phyloP scores from a whole-genome alignment of 2,797 vertebrate genomes.

The Myiotriccus ornatus region DNA sequence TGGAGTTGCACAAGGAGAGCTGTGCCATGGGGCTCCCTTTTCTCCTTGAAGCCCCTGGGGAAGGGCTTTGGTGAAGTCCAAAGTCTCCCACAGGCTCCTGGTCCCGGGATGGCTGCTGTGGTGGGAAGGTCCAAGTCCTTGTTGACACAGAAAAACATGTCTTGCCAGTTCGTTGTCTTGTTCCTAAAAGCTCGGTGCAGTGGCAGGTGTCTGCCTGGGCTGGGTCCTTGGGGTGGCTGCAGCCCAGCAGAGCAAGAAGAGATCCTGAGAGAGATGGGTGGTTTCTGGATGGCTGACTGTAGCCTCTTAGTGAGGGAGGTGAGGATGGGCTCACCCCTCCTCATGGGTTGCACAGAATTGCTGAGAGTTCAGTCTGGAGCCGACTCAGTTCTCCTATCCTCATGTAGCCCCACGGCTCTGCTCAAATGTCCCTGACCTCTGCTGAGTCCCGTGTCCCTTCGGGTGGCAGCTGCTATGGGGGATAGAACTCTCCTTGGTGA shows the following conservation, averaged over 20 bases:
- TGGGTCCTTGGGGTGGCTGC: not conserved
- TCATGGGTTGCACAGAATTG: not conserved
- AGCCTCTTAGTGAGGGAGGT: not conserved
- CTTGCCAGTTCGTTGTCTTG: conserved; percentile 27
- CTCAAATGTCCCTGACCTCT: not conserved
- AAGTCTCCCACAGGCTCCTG: not conserved
- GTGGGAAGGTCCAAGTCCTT: conserved; percentile 56
- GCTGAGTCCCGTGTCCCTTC: rapidly evolving
- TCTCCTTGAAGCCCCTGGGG: not conserved
- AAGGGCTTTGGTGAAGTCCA: not conserved
- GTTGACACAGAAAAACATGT: conserved; percentile 35
- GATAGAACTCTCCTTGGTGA: not conserved
- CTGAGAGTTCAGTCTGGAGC: not conserved
- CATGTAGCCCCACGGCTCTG: rapidly evolving
- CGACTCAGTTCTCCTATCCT: not conserved
- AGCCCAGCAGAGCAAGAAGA: not conserved
- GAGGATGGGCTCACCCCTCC: not conserved
- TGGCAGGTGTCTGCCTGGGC: not conserved
- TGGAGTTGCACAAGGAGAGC: not conserved
- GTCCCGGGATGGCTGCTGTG: not conserved
- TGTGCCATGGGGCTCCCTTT: not conserved
- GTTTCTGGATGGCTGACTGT: not conserved
- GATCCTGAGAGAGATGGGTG: not conserved
- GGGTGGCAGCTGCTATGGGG: rapidly evolving
- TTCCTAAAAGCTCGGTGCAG: not conserved